Evolutionary conservation across 2,113 vertebrate species (phyloP).

Genomic region (Ginglymostoma cirratum): DNA sequence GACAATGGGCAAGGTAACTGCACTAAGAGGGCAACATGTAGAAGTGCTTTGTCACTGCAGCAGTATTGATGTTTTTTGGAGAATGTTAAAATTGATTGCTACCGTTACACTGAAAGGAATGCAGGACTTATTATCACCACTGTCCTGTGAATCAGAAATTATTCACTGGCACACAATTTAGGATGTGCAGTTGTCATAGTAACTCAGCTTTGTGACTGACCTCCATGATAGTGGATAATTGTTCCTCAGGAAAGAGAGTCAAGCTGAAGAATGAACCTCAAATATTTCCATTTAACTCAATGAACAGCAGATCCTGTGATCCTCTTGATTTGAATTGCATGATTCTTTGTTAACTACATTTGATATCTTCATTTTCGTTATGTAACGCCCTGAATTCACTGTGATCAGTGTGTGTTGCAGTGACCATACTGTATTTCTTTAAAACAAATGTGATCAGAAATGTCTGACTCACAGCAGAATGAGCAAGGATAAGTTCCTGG

Average conservation of each 20-base stretch:
- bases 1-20: neutral
- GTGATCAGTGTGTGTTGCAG: neutral
- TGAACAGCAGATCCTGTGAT: neutral
- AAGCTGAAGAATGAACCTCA: neutral
- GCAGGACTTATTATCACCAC: neutral
- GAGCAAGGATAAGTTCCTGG: neutral
- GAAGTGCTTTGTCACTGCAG: neutral
- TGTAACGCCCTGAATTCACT: neutral
- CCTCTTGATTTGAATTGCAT: neutral
- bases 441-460: neutral
- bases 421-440: neutral
- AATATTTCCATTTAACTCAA: neutral
- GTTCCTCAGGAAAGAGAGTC: neutral
- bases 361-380: neutral
- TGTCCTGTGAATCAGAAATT: neutral
- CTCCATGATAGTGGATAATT: neutral
- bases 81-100: neutral
- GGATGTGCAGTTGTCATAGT: neutral
- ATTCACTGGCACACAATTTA: neutral
- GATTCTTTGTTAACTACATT: neutral
- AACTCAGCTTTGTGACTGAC: no score
- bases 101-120: neutral
- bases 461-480: neutral
- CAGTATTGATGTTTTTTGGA: neutral
- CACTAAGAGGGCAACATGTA: neutral